These are phyloP conservation scores for Fundulus diaphanus DNA, from an alignment of 2,797 vertebrate genomes.

Conservation along the genomic window DNA sequence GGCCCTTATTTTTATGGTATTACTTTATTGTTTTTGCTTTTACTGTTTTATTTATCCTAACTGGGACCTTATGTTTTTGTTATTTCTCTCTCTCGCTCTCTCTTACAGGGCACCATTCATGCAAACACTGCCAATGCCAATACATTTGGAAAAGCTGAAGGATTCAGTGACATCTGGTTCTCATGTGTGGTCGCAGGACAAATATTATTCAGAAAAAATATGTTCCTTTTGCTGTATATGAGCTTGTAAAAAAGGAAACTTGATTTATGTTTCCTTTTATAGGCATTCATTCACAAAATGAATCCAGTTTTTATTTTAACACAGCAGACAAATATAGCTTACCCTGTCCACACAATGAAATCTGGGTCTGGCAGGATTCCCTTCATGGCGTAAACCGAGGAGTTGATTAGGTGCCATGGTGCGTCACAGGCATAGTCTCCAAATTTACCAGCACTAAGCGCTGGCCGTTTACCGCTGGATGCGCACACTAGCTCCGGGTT, in stretches of 20 bases:
- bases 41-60: no score
- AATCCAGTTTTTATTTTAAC: neutral
- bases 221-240: neutral
- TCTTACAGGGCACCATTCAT: neutral
- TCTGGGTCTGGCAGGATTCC: constrained; percentile 83
- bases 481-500: constrained; percentile 80
- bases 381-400: constrained; percentile 87
- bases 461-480: constrained; percentile 82
- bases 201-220: neutral
- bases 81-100: no score
- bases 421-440: constrained; percentile 91
- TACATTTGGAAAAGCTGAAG: neutral
- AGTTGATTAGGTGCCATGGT: constrained; percentile 87
- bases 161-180: neutral
- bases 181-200: neutral
- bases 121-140: neutral
- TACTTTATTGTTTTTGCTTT: no score
- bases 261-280: neutral
- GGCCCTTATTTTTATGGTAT: no score
- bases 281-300: neutral
- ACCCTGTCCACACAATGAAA: constrained; percentile 98
- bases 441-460: constrained; percentile 81
- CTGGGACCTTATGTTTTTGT: no score
- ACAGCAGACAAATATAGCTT: constrained; percentile 75
- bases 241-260: neutral